Conservation (phyloP, 2,888 invertebrate genomes). For the Diplazon laetatorius region DNA sequence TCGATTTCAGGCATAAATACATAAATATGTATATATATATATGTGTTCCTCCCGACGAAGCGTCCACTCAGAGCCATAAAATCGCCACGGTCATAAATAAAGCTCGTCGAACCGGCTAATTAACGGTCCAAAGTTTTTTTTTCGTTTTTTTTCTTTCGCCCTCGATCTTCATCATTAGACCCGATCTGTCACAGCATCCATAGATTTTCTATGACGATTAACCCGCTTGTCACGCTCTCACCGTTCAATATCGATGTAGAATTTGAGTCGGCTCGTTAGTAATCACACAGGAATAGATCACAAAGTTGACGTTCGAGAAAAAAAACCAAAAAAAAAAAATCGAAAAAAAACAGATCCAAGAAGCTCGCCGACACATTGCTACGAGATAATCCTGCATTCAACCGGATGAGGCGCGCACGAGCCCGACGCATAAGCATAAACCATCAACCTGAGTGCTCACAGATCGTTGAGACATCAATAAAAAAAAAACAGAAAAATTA, state of each 20-base stretch:
- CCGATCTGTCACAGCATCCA: constrained; percentile 47
- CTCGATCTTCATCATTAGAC: constrained; percentile 1
- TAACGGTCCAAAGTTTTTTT: constrained; percentile 37
- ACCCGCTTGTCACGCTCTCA: not conserved
- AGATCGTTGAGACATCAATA: constrained; percentile 5
- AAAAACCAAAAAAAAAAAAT: too few species aligned
- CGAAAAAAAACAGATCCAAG: constrained; percentile 1
- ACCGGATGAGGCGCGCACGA: too few species aligned
- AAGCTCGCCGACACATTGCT: not conserved
- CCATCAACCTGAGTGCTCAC: not conserved
- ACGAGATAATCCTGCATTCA: not conserved
- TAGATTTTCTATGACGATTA: constrained; percentile 48
- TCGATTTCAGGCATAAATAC: constrained; percentile 24
- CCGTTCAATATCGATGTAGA: constrained; percentile 28
- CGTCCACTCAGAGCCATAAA: constrained; percentile 31
- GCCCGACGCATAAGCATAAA: constrained; percentile 1
- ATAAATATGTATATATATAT: too few species aligned
- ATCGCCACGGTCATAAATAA: constrained; percentile 42
- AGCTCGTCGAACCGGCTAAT: constrained; percentile 27
- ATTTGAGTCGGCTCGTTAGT: constrained; percentile 8
- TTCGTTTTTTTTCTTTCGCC: too few species aligned
- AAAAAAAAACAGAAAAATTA: too few species aligned
- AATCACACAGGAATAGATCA: constrained; percentile 11
- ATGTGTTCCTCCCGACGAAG: constrained; percentile 15
- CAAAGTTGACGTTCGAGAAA: too few species aligned